Percentiles rank a stretch among this genome's conserved stretches.
Evolutionary conservation across 1,140 invertebrate species (phyloP).

Genomic region (Pollicipes pollicipes): DNA sequence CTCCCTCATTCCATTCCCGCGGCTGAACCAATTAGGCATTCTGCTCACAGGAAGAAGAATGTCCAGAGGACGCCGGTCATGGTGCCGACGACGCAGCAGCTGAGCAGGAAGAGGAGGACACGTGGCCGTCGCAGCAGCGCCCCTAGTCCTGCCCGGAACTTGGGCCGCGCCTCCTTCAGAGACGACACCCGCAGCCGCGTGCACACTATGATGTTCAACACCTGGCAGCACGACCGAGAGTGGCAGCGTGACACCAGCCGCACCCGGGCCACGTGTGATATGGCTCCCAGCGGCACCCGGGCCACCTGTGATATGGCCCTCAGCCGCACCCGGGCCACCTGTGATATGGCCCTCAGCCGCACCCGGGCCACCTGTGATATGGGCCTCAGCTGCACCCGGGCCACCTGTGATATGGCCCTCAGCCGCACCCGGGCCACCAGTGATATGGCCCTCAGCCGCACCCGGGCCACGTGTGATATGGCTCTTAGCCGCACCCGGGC

Average conservation of each 20-base stretch:
- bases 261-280: conserved; percentile 4
- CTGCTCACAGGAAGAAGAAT: conserved; percentile 51
- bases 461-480: no score
- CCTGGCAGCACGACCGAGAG: conserved; percentile 6
- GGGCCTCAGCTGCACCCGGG: no score
- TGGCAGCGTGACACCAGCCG: background rate
- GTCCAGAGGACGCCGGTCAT: conserved; percentile 75
- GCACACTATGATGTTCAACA: conserved; percentile 12
- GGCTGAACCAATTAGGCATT: background rate
- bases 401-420: no score
- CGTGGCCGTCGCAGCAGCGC: conserved; percentile 40
- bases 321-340: no score
- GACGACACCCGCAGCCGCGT: conserved; percentile 14
- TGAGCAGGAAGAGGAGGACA: conserved; percentile 48
- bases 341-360: no score
- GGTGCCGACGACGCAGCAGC: conserved; percentile 62
- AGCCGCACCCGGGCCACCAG: no score
- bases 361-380: no score
- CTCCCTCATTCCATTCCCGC: no score
- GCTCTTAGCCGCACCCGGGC: no score
- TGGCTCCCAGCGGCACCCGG: conserved; percentile 38
- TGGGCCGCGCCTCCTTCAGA: conserved; percentile 18
- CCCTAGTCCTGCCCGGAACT: conserved; percentile 33
- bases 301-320: conserved; percentile 38
- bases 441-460: no score